A percentile compares a stretch with the other conserved stretches of the same genome.
Evolutionary conservation across 2,797 vertebrate genomes (phyloP).

Genomic region (Brachymystax lenok): DNA sequence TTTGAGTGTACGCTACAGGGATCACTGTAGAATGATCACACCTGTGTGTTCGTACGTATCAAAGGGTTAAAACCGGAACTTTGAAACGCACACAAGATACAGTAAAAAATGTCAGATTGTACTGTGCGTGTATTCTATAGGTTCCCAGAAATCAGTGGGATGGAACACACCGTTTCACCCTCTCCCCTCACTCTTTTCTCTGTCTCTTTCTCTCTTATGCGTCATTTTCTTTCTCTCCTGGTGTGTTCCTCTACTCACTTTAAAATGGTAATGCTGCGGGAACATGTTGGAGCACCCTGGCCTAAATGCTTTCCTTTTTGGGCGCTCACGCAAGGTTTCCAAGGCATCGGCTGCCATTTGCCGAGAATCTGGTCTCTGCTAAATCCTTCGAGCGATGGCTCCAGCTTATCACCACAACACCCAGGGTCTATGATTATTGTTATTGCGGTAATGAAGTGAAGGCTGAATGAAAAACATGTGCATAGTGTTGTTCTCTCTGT

Average conservation of each 20-base stretch:
- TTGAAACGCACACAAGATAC: slow-evolving; percentile 5
- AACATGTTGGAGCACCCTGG: slow-evolving; percentile 53
- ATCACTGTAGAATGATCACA: too few species aligned
- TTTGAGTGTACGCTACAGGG: too few species aligned
- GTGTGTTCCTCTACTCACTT: slow-evolving; percentile 50
- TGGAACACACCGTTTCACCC: slow-evolving; percentile 38
- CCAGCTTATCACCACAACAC: slow-evolving; percentile 38
- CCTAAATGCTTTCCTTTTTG: slow-evolving; percentile 55
- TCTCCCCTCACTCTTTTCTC: slow-evolving; percentile 6
- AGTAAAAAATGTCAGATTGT: slow-evolving; percentile 36
- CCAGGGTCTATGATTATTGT: slow-evolving; percentile 52
- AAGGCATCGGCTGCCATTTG: slow-evolving; percentile 57
- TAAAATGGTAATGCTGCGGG: slow-evolving; percentile 70
- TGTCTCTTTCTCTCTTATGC: slow-evolving; percentile 22
- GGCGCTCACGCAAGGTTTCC: slow-evolving; percentile 61
- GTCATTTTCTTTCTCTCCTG: slow-evolving; percentile 40
- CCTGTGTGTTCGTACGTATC: too few species aligned
- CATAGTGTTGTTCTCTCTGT: slow-evolving; percentile 18
- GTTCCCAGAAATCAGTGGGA: slow-evolving; percentile 47
- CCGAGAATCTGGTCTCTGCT: slow-evolving; percentile 43
- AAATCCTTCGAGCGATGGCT: slow-evolving; percentile 52
- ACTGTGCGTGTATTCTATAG: slow-evolving; percentile 38
- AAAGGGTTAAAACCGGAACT: slow-evolving; percentile 7
- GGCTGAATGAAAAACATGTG: slow-evolving; percentile 37
- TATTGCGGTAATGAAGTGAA: slow-evolving; percentile 47